A percentile compares a stretch with the other conserved stretches of the same genome.
Conservation (phyloP, 2,888 invertebrate species). For the Elegia similella region DNA sequence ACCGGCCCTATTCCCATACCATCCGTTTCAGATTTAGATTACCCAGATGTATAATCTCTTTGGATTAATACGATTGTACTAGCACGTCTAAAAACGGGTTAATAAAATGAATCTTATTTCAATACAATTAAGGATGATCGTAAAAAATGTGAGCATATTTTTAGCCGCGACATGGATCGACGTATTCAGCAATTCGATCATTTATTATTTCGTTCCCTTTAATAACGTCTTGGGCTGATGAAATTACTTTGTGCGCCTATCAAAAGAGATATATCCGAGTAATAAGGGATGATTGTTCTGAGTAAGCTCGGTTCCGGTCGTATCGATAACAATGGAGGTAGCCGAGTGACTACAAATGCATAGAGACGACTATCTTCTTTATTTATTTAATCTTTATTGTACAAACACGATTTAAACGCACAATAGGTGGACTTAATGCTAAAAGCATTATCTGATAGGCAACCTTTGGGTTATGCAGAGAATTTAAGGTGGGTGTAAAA, state of each 20-base stretch:
- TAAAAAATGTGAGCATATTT: not conserved
- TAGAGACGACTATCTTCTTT: not conserved
- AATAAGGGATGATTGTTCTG: constrained; percentile 46
- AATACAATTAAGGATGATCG: not conserved
- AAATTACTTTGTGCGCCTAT: constrained; percentile 27
- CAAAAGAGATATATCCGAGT: constrained; percentile 24
- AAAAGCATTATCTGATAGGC: too few relatives aligned
- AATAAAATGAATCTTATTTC: not conserved
- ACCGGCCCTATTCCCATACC: not conserved
- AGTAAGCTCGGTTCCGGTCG: constrained; percentile 29
- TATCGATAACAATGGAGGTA: constrained; percentile 33
- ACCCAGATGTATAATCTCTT: constrained; percentile 4
- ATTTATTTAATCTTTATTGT: too few relatives aligned
- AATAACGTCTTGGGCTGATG: constrained; percentile 25
- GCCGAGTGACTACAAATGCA: not conserved
- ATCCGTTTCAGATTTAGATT: constrained; percentile 1
- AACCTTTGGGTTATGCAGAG: too few relatives aligned
- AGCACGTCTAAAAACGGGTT: not conserved
- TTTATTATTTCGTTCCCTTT: constrained; percentile 27
- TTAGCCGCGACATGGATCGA: constrained; percentile 13
- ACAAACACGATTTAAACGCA: too few relatives aligned
- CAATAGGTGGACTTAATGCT: too few relatives aligned
- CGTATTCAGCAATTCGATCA: constrained; percentile 24
- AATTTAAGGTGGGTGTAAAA: too few relatives aligned
- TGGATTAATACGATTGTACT: constrained; percentile 4